Conservation (phyloP, 2,113 vertebrate species). For the Gymnorhina tibicen region DNA sequence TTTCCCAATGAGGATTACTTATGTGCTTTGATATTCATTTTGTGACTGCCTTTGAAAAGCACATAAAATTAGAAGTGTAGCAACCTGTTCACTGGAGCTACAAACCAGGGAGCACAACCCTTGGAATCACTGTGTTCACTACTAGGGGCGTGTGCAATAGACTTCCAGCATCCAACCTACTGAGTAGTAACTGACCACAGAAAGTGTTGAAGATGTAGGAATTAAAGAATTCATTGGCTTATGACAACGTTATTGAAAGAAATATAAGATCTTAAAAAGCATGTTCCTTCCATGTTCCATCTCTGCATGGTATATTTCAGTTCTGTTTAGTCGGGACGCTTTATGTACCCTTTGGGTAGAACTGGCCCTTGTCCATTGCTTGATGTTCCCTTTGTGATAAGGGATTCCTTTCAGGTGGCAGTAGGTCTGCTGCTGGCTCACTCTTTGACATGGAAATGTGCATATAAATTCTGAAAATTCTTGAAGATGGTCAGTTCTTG, state of each 20-base stretch:
- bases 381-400: neutral
- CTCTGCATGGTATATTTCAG: neutral
- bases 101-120: neutral
- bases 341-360: neutral
- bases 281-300: neutral
- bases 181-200: neutral
- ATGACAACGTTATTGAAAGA: neutral
- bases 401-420: neutral
- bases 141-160: neutral
- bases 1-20: conserved; percentile 77
- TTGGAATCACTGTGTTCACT: neutral
- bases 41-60: conserved; percentile 77
- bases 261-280: neutral
- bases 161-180: neutral
- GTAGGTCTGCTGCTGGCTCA: neutral
- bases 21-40: conserved; percentile 79
- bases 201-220: neutral
- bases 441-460: neutral
- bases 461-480: neutral
- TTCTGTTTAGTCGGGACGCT: neutral
- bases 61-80: neutral
- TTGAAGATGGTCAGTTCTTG: neutral
- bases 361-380: neutral
- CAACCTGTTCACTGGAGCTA: conserved; percentile 23
- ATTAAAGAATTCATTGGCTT: neutral